phyloP scores from a whole-genome alignment of 2,113 vertebrate genomes.

The Neopipo cinnamomea region DNA sequence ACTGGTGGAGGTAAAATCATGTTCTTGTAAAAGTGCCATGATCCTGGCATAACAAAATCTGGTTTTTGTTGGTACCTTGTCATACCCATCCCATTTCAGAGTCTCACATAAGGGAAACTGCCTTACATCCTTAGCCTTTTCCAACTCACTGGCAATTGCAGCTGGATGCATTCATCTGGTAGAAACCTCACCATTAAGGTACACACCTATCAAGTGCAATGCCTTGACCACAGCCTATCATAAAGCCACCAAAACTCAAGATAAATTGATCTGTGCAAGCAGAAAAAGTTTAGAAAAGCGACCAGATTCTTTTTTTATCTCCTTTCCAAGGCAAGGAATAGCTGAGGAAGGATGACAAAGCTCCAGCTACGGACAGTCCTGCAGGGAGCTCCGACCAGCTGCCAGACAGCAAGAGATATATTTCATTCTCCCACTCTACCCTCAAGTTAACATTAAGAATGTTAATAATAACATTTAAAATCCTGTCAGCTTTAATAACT shows the following conservation, averaged over 20 bases:
- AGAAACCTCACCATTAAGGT: not conserved
- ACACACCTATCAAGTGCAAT: not conserved
- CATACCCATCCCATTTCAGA: not conserved
- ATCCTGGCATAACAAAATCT: not conserved
- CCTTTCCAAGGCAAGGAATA: not conserved
- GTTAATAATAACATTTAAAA: slow-evolving; percentile 39
- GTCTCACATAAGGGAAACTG: not conserved
- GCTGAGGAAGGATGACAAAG: not conserved
- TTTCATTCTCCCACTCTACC: not conserved
- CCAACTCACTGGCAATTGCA: not conserved
- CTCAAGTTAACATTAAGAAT: slow-evolving; percentile 23
- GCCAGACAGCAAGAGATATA: not conserved
- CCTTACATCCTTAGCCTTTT: not conserved
- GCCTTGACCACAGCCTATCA: not conserved
- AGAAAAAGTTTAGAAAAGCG: not conserved
- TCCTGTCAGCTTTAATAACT: slow-evolving; percentile 37
- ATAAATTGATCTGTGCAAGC: not conserved
- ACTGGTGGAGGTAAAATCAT: not conserved
- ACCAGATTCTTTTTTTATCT: not conserved
- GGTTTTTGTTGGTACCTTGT: not conserved
- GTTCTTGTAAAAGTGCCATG: not conserved
- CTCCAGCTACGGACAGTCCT: not conserved
- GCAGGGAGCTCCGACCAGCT: not conserved
- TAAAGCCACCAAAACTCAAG: not conserved
- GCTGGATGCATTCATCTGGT: not conserved